Base-by-base conservation (phyloP, 2,113 vertebrate species). In the Dendropsophus ebraccatus region DNA sequence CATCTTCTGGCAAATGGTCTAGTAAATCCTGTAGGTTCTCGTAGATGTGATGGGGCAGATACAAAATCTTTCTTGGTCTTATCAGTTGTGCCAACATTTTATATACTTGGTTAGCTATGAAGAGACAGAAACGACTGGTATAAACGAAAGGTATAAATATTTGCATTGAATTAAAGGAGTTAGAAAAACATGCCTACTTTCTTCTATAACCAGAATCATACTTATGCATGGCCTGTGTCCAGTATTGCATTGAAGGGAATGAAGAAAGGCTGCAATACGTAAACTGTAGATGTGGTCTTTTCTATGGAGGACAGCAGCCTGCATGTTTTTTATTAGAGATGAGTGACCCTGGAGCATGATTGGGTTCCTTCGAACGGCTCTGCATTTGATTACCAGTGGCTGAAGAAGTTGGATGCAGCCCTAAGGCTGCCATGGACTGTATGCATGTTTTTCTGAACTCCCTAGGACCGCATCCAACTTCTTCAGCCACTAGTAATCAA, bases 1-100 rank as follows among this genome's bases (percentile, higher is more conserved):
- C 94, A 11, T 95, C 91, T 0, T 93, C 90, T 50, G 94, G 94
- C 54, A 95, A 91, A 12, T 89, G 91, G 85, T 94, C 91, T 14
- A 91, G 93, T 65, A 95, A 88, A 49, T 92, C 91, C 86, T 94
- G 88, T 25, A 93, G 91, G 3, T 92, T 91, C 19, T 91, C 92
- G 56, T 91, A 91, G 52, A 93, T 94, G 67, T 92, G 93, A 88
- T 91, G 94, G 82, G 92, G 93, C 28, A 94, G 92, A 81, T 93
- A 90, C 21, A 95, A 90, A 82, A 94, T 89, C 72, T 88, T 94
- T 87, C 89, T 93, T 75, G 92, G 90, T 89, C 88, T 89, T 72
- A 88, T 90, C 88, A 93, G 88, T 82, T 84, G 91, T 83, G 93
- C 84, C 89, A 94, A 77, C 90, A 92, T 93, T 88, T 92, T 94